Evolutionary conservation across 2,888 invertebrate species (phyloP), one percentile per base, ranked within the genome.

Genomic region (Leptogaster cylindrica): DNA sequence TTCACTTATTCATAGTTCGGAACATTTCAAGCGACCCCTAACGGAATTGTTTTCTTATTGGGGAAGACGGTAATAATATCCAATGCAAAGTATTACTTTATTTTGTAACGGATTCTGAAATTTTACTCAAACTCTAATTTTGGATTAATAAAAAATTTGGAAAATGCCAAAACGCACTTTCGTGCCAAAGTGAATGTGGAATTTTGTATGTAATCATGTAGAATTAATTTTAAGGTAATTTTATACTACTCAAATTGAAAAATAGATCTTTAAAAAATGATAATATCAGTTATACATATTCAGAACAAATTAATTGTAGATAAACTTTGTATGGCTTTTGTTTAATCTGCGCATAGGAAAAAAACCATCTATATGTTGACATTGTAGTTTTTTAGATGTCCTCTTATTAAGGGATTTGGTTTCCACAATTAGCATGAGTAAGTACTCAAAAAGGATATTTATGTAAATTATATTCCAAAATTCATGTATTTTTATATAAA

Each of bases 401-500:
- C 16, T 55, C 39, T 55, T 55, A 55, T 55, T 55, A 36, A 23
- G 55, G 23, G 31, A 36, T 55, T 55, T 55, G 36, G 55, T 55
- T 55, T 55, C 55, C 31, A 55, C 36, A 16, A 36, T 23, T 23
- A 36, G 20, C 16, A 14, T 36, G 36, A 31, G 28, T 31, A 52
- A 52, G 20, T 10, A 52, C 31, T 18, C 16, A 31, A 52, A 55
- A 39, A 36, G 39, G 20, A 55, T 55, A 55, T 55, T 55, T 55
- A 55, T 36, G 55, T 55, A 55, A 55, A 55, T 55, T 55, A 23
- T 55, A 55, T 55, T 55, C 55, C 2, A 23, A 39, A 55, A 55
- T 39, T 55, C 33, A 55, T 55, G 55, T 55, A 55, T 55, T 55
- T 55, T 55, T 55, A 55, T 55, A 55, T 55, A 18, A 39, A 55